Percentiles rank a stretch among this genome's conserved stretches.
phyloP scores from a whole-genome alignment of 2,113 vertebrate genomes.

The Bos taurus region DNA sequence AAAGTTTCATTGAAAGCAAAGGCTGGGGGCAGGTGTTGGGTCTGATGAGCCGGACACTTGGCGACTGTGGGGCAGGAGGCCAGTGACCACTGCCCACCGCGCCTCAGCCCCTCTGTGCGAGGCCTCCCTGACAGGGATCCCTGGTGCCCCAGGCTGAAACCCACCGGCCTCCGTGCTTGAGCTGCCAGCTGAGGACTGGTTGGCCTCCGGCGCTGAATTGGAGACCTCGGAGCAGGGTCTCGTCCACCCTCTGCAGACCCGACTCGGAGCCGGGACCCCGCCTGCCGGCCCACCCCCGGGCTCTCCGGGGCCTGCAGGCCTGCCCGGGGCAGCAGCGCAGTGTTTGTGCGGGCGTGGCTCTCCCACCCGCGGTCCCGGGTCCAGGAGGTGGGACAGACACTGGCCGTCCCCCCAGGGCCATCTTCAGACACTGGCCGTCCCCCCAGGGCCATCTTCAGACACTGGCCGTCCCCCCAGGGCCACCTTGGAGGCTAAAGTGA shows the following conservation, averaged over 20 bases:
- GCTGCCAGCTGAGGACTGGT: neutral
- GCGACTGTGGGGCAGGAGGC: neutral
- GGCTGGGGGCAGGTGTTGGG: neutral
- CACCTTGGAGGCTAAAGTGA: slow-evolving; percentile 1
- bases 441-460: too few species aligned
- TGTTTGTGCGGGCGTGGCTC: neutral
- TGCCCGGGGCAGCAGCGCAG: neutral
- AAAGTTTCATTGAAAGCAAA: neutral
- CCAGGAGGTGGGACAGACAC: neutral
- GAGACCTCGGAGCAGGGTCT: neutral
- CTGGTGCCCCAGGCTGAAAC: neutral
- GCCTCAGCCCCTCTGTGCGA: neutral
- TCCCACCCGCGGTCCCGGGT: fast-evolving
- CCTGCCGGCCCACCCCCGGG: too few species aligned
- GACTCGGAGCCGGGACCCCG: neutral
- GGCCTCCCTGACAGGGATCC: neutral
- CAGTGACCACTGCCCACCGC: fast-evolving
- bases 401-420: neutral
- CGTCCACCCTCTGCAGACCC: neutral
- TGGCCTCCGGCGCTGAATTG: too few species aligned
- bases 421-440: neutral
- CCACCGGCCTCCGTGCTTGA: neutral
- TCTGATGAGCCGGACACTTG: neutral
- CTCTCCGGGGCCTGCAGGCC: neutral
- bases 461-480: neutral